Evolutionary conservation across 2,888 invertebrate species (phyloP).

Genomic region (Bedellia somnulentella): DNA sequence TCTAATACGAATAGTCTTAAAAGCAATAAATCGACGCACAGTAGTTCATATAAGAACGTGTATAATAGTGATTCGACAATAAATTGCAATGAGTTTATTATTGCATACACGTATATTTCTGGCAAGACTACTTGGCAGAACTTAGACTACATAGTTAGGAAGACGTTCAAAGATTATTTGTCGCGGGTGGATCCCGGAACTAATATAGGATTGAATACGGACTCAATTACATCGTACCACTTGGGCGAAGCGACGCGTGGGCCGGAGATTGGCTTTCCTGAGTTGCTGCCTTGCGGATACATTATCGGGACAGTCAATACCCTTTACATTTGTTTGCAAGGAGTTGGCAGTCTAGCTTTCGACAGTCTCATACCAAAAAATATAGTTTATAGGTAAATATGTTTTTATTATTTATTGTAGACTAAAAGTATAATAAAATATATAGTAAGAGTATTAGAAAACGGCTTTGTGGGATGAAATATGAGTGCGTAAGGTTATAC

Average conservation of each 20-base stretch:
- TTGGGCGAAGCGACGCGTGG: conserved; percentile 86
- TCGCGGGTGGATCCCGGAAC: conserved; percentile 91
- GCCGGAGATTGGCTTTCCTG: conserved; percentile 81
- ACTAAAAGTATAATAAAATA: too few relatives aligned
- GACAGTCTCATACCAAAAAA: conserved; percentile 96
- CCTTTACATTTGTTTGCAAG: conserved; percentile 86
- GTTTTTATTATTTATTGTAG: conserved; percentile 1
- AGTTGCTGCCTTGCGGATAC: conserved; percentile 91
- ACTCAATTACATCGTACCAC: conserved; percentile 92
- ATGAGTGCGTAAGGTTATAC: too few relatives aligned
- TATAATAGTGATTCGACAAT: conserved; percentile 55
- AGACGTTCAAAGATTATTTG: conserved; percentile 93
- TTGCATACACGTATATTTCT: conserved; percentile 88
- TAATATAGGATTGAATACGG: conserved; percentile 79
- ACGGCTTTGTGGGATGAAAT: neutral
- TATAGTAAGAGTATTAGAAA: too few relatives aligned
- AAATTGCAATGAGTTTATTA: conserved; percentile 73
- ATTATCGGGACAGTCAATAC: conserved; percentile 85
- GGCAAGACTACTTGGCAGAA: conserved; percentile 95
- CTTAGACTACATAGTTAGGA: conserved; percentile 86
- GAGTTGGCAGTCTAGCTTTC: conserved; percentile 85
- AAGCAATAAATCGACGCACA: conserved; percentile 59
- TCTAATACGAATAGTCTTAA: conserved; percentile 58
- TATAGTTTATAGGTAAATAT: conserved; percentile 81
- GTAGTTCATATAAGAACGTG: conserved; percentile 50